Conservation (phyloP, 2,113 vertebrate species). For the Lamprologus speciosus region DNA sequence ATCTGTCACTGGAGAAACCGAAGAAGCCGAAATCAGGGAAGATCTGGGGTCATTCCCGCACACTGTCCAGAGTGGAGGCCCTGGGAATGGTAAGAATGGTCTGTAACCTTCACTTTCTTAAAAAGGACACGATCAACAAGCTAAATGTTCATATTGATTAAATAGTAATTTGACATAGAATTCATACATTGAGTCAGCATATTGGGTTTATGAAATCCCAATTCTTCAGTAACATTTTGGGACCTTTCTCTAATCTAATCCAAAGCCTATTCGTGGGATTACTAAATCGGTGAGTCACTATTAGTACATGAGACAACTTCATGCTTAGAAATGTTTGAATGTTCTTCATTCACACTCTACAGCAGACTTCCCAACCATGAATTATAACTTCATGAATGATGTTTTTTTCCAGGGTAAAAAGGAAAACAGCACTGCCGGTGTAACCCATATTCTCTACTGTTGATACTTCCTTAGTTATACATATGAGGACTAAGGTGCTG, state of each 20-base stretch:
- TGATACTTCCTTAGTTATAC: background rate
- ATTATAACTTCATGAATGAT: background rate
- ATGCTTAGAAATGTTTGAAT: background rate
- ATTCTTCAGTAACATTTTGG: constrained; percentile 32
- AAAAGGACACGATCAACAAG: background rate
- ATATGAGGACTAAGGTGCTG: background rate
- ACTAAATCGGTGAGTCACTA: constrained; percentile 72
- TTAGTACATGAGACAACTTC: background rate
- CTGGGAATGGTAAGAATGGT: constrained; percentile 74
- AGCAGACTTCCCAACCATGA: background rate
- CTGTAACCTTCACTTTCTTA: background rate
- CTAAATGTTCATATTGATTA: background rate
- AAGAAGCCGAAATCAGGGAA: constrained; percentile 77
- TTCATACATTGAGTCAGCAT: background rate
- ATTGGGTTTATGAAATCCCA: background rate
- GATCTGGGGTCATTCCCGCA: constrained; percentile 83
- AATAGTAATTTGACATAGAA: background rate
- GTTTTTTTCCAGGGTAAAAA: background rate
- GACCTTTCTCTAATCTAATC: constrained; percentile 49
- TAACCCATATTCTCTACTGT: background rate
- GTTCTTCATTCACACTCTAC: background rate
- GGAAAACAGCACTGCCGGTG: background rate
- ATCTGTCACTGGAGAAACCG: constrained; percentile 77
- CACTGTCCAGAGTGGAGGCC: constrained; percentile 82
- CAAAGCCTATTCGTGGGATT: constrained; percentile 71